These are phyloP conservation scores for Pungitius pungitius DNA, from an alignment of 2,113 vertebrate genomes.

Conservation along the genomic window DNA sequence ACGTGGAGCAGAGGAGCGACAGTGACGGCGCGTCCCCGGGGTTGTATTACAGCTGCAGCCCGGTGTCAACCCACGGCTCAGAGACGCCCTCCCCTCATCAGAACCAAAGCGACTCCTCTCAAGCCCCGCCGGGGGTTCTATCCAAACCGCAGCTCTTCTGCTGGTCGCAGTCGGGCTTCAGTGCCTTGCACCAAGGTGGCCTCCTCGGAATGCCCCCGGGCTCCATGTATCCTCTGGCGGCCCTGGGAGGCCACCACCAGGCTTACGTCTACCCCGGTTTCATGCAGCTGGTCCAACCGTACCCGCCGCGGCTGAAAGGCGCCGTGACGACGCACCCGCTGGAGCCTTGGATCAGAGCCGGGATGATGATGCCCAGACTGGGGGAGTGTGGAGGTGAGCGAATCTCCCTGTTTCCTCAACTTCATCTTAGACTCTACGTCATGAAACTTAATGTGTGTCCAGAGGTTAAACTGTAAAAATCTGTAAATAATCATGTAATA, in stretches of 20 bases:
- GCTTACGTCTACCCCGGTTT: constrained; percentile 76
- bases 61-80: constrained; percentile 58
- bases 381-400: constrained; percentile 78
- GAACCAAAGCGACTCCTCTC: constrained; percentile 25
- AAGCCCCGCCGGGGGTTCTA: constrained; percentile 54
- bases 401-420: not conserved
- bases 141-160: constrained; percentile 72
- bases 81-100: constrained; percentile 73
- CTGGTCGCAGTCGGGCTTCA: constrained; percentile 70
- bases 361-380: constrained; percentile 79
- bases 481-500: not conserved
- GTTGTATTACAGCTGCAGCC: constrained; percentile 52
- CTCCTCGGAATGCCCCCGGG: constrained; percentile 74
- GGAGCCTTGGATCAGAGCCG: constrained; percentile 84
- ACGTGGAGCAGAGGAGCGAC: constrained; percentile 55
- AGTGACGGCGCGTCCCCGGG: constrained; percentile 53
- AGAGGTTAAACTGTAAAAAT: not conserved
- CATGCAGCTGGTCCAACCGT: constrained; percentile 75
- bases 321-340: constrained; percentile 72
- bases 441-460: not conserved
- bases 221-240: constrained; percentile 76
- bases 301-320: constrained; percentile 83
- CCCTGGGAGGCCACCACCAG: constrained; percentile 76
- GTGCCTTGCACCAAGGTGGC: constrained; percentile 68
- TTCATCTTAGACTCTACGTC: not conserved